Evolutionary conservation across 2,113 vertebrate genomes (phyloP).

Genomic region (Thunnus maccoyii): DNA sequence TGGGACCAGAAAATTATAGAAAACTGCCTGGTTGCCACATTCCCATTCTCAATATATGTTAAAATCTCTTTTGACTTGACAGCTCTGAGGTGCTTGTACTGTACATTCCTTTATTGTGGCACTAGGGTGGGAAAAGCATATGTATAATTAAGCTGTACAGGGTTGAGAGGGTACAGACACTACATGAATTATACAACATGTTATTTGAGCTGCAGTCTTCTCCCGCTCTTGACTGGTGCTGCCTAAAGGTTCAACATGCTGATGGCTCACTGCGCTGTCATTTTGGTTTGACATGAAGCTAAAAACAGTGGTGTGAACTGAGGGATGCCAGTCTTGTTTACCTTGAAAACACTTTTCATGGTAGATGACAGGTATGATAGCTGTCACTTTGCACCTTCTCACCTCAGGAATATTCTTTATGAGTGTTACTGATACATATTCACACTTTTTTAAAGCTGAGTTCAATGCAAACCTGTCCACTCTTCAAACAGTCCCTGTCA

Average conservation of each 20-base stretch:
- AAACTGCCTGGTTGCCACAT: background rate
- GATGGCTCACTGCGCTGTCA: constrained; percentile 12
- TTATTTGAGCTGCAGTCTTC: constrained; percentile 60
- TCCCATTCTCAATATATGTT: constrained; percentile 1
- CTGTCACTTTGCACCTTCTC: background rate
- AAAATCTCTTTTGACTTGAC: constrained; percentile 22
- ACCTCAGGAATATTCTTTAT: background rate
- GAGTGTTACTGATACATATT: background rate
- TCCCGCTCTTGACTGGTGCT: constrained; percentile 19
- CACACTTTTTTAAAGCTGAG: background rate
- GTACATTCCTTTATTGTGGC: background rate
- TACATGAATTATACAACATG: constrained; percentile 70
- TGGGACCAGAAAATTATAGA: background rate
- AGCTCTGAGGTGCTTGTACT: constrained; percentile 8
- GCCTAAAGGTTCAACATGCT: constrained; percentile 21
- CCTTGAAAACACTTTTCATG: background rate
- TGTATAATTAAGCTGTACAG: constrained; percentile 63
- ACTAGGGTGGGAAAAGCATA: constrained; percentile 13
- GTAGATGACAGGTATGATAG: background rate
- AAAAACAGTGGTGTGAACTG: background rate
- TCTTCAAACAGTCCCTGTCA: background rate
- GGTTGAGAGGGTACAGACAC: constrained; percentile 68
- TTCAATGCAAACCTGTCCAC: background rate
- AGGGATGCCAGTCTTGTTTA: background rate
- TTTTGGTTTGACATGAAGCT: constrained; percentile 16